A percentile compares a stretch with the other conserved stretches of the same genome.
Evolutionary conservation across 2,113 vertebrate species (phyloP).

Genomic region (Semnornis frantzii): DNA sequence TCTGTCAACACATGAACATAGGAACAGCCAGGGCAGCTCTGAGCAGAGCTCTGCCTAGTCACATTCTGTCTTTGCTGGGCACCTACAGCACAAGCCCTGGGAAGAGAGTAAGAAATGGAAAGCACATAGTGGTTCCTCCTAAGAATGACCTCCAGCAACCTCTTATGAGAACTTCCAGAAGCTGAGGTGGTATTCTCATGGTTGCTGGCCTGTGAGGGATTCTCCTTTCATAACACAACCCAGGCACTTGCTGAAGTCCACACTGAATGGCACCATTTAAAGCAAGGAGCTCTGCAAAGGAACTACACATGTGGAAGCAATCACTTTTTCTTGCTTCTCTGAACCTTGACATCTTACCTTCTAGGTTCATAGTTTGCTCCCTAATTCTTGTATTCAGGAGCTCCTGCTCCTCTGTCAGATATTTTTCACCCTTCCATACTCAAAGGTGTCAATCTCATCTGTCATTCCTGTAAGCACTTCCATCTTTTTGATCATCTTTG

Average conservation of each 20-base stretch:
- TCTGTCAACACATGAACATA: not conserved
- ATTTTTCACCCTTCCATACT: not conserved
- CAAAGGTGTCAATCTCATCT: not conserved
- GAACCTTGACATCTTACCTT: not conserved
- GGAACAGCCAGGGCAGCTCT: not conserved
- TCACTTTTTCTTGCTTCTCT: not conserved
- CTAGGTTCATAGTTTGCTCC: not conserved
- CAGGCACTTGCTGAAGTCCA: not conserved
- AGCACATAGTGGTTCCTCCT: not conserved
- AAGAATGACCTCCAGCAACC: not conserved
- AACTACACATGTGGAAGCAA: not conserved
- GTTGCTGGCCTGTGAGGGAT: accelerated
- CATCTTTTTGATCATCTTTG: not conserved
- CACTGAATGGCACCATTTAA: not conserved
- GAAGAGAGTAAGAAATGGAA: not conserved
- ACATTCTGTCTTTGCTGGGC: not conserved
- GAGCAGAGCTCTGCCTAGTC: not conserved
- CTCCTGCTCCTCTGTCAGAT: not conserved
- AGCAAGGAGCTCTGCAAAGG: not conserved
- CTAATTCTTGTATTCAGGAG: not conserved
- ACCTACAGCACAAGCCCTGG: not conserved
- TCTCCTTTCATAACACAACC: not conserved
- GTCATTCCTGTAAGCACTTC: not conserved
- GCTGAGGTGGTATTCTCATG: not conserved
- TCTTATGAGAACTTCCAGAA: not conserved